Conservation (phyloP, 2,888 invertebrate species). For the Apodemia zela region DNA sequence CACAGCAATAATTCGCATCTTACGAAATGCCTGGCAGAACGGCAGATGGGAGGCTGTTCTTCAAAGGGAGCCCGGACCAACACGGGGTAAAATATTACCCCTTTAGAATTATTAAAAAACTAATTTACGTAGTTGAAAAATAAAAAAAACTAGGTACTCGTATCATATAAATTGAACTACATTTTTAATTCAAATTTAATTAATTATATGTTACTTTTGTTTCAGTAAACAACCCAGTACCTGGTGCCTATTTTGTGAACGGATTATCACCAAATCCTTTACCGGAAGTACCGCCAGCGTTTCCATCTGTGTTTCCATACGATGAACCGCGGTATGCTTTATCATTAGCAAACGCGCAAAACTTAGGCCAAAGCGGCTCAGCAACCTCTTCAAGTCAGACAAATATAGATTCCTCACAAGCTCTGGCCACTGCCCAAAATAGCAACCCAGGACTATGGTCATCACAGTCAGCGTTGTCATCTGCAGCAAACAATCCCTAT, state of each 20-base stretch:
- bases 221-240: conserved; percentile 8
- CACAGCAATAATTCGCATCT: too few species aligned
- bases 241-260: background rate
- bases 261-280: background rate
- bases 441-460: background rate
- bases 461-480: background rate
- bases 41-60: too few species aligned
- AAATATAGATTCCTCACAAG: background rate
- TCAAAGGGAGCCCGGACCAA: too few species aligned
- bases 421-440: background rate
- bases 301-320: background rate
- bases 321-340: background rate
- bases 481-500: background rate
- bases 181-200: background rate
- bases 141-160: too few species aligned
- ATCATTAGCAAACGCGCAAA: conserved; percentile 1
- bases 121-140: too few species aligned
- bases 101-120: too few species aligned
- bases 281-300: conserved; percentile 3
- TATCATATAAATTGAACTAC: too few species aligned
- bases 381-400: background rate
- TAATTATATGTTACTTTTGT: background rate
- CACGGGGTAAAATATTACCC: too few species aligned
- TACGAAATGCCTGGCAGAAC: too few species aligned
- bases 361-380: background rate